Evolutionary conservation across 1,140 invertebrate species (phyloP).

Genomic region (Lasioglossum baleicum): DNA sequence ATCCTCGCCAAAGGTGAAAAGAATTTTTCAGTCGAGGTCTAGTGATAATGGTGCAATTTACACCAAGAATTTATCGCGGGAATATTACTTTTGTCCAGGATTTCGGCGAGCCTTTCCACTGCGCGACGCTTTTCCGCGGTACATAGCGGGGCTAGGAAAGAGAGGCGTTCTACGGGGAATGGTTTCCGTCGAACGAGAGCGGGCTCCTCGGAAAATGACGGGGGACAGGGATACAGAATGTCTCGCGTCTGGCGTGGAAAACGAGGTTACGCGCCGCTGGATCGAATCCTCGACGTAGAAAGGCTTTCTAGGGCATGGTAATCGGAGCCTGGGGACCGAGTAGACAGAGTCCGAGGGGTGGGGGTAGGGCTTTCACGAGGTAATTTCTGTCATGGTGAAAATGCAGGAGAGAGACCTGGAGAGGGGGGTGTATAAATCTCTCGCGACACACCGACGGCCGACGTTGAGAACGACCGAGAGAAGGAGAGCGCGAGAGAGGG

Average conservation of each 20-base stretch:
- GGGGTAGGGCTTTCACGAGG: background rate
- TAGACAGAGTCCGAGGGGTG: background rate
- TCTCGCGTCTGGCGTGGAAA: slow-evolving; percentile 13
- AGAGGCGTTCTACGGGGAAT: too few relatives aligned
- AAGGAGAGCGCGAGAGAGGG: background rate
- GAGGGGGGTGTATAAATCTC: slow-evolving; percentile 38
- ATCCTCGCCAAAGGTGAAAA: too few relatives aligned
- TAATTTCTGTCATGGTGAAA: slow-evolving; percentile 42
- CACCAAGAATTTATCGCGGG: too few relatives aligned
- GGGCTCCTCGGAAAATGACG: background rate
- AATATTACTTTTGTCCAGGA: too few relatives aligned
- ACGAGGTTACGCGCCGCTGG: background rate
- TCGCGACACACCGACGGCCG: background rate
- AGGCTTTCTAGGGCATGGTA: slow-evolving; percentile 32
- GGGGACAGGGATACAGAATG: background rate
- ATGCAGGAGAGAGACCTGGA: slow-evolving; percentile 11
- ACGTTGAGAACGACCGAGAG: too few relatives aligned
- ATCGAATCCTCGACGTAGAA: slow-evolving; percentile 28
- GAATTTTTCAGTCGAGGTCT: too few relatives aligned
- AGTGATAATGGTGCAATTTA: too few relatives aligned
- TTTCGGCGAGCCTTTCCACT: too few relatives aligned
- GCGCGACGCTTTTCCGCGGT: too few relatives aligned
- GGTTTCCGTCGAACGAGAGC: too few relatives aligned
- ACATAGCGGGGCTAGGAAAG: too few relatives aligned
- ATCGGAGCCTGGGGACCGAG: slow-evolving; percentile 27